A percentile compares a stretch with the other conserved stretches of the same genome.
phyloP scores from a whole-genome alignment of 2,888 invertebrate species.

The Eucriotettix oculatus region DNA sequence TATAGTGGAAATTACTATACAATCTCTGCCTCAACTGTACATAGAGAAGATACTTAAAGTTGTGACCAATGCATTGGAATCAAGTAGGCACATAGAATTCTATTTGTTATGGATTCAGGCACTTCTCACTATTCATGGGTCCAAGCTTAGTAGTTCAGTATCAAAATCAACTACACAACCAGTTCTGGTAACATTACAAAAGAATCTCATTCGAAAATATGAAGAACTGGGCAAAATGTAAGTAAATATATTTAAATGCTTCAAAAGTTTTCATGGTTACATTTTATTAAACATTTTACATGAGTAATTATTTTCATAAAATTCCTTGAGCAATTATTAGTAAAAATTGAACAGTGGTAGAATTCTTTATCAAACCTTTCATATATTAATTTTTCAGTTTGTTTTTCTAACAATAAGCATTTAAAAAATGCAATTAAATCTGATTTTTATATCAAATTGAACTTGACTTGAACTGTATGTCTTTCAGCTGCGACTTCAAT shows the following conservation, averaged over 20 bases:
- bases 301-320: too few relatives aligned
- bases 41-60: conserved; percentile 55
- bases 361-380: too few relatives aligned
- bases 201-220: conserved; percentile 59
- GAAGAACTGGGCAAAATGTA: conserved; percentile 73
- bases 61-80: conserved; percentile 54
- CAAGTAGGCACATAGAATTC: conserved; percentile 72
- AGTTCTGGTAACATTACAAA: conserved; percentile 56
- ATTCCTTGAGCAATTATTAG: neutral
- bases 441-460: too few relatives aligned
- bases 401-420: too few relatives aligned
- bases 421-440: too few relatives aligned
- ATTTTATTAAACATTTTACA: too few relatives aligned
- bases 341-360: neutral
- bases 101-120: conserved; percentile 65
- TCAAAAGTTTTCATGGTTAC: neutral
- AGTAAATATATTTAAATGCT: conserved; percentile 32
- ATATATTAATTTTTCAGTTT: too few relatives aligned
- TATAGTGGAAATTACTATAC: conserved; percentile 60
- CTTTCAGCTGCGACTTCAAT: conserved; percentile 72
- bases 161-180: conserved; percentile 40
- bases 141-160: conserved; percentile 19
- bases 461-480: too few relatives aligned
- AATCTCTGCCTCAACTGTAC: conserved; percentile 54
- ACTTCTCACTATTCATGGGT: conserved; percentile 47